A percentile compares a stretch with the other conserved stretches of the same genome.
phyloP scores from a whole-genome alignment of 2,113 vertebrate genomes.

The Synchiropus splendidus region DNA sequence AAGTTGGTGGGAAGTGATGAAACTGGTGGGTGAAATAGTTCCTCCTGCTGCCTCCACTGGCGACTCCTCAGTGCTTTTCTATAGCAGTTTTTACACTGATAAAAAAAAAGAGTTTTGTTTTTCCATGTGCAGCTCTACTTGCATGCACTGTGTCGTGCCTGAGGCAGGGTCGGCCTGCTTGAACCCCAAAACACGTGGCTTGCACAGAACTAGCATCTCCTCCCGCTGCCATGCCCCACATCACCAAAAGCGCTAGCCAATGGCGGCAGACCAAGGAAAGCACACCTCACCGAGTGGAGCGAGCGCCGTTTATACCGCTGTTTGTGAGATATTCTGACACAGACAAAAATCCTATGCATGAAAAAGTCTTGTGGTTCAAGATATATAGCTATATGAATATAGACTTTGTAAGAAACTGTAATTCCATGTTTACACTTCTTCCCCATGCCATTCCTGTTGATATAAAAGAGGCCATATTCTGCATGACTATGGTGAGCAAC shows the following conservation, averaged over 20 bases:
- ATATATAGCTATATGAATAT: constrained; percentile 3
- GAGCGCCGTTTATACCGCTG: constrained; percentile 57
- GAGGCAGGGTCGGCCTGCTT: constrained; percentile 37
- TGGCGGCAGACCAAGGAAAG: constrained; percentile 55
- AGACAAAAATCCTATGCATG: constrained; percentile 65
- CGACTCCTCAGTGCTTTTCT: constrained; percentile 45
- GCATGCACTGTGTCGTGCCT: constrained; percentile 61
- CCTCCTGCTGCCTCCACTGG: constrained; percentile 33
- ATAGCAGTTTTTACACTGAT: constrained; percentile 53
- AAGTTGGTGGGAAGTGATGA: constrained; percentile 24
- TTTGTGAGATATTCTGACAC: constrained; percentile 53
- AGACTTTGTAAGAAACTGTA: constrained; percentile 51
- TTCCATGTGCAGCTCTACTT: constrained; percentile 53
- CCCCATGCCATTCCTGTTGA: constrained; percentile 39
- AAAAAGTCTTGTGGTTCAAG: constrained; percentile 20
- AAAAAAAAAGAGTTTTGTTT: constrained; percentile 20
- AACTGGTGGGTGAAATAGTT: constrained; percentile 24
- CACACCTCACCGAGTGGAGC: constrained; percentile 63
- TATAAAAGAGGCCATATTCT: constrained; percentile 43
- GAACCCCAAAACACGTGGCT: constrained; percentile 23
- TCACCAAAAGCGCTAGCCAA: constrained; percentile 42
- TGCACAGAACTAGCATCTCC: constrained; percentile 27
- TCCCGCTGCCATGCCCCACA: constrained; percentile 17
- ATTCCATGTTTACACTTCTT: constrained; percentile 53
- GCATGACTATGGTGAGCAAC: constrained; percentile 48